These are phyloP conservation scores for Leptinotarsa peninsularis DNA, from an alignment of 2,888 invertebrate genomes.

Conservation along the genomic window DNA sequence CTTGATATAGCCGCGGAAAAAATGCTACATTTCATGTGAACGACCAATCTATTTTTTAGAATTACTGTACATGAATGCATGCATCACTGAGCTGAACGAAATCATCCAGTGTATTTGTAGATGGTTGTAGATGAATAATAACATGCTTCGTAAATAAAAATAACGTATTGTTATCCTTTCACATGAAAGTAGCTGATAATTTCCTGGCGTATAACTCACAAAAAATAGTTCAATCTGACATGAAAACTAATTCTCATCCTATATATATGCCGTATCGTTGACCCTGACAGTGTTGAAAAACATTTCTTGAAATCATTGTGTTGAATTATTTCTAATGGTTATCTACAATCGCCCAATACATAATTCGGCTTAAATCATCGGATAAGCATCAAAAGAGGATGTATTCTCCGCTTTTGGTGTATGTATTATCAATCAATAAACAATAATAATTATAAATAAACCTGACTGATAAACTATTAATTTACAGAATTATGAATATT, in stretches of 20 bases:
- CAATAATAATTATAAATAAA: slow-evolving; percentile 44
- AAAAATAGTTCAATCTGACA: not conserved
- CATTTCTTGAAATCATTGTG: not conserved
- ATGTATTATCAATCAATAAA: slow-evolving; percentile 40
- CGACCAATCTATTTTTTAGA: no score
- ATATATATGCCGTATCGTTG: not conserved
- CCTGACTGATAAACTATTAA: slow-evolving; percentile 43
- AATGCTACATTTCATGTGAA: no score
- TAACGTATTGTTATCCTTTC: no score
- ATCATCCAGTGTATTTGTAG: no score
- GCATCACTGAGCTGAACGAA: no score
- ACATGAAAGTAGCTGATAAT: no score
- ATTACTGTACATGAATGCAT: no score
- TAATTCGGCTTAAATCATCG: slow-evolving; percentile 23
- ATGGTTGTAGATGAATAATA: no score
- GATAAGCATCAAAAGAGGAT: slow-evolving; percentile 23
- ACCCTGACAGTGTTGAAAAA: slow-evolving; percentile 6
- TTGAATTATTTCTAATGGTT: slow-evolving; percentile 1
- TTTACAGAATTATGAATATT: slow-evolving; percentile 52
- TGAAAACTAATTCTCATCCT: not conserved
- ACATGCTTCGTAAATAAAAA: no score
- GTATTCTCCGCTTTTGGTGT: slow-evolving; percentile 18
- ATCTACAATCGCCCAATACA: slow-evolving; percentile 19
- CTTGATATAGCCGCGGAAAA: no score
- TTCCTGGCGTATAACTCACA: no score